Conservation (phyloP, 2,888 invertebrate species). For the Netelia fuscicornis region DNA sequence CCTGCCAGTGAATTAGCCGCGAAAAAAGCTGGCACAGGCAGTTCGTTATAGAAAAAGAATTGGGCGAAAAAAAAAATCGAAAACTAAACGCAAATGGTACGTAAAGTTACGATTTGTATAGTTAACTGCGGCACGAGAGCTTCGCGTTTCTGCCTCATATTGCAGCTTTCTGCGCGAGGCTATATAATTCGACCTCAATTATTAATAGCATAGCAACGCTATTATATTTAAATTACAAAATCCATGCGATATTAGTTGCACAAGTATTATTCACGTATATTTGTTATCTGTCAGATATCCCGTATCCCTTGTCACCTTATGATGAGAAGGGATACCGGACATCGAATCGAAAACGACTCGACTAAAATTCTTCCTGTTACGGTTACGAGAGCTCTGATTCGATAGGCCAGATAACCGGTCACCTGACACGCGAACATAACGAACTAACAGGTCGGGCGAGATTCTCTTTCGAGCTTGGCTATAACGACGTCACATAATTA, state of each 20-base stretch:
- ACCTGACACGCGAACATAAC: constrained; percentile 55
- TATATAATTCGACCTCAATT: constrained; percentile 65
- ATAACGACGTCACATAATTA: no score
- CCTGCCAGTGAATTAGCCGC: constrained; percentile 2
- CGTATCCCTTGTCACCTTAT: no score
- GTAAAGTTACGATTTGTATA: constrained; percentile 23
- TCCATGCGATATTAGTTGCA: constrained; percentile 14
- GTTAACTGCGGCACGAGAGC: constrained; percentile 57
- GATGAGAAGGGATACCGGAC: constrained; percentile 29
- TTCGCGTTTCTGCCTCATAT: constrained; percentile 47
- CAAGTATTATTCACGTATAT: neutral
- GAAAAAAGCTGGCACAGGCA: constrained; percentile 25
- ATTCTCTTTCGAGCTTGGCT: no score
- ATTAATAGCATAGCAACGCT: constrained; percentile 25
- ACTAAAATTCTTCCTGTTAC: constrained; percentile 49
- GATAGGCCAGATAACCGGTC: constrained; percentile 39
- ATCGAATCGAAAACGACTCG: constrained; percentile 51
- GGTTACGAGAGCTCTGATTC: constrained; percentile 8
- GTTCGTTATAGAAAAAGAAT: neutral
- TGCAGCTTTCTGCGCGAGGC: constrained; percentile 46
- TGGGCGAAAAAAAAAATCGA: constrained; percentile 1
- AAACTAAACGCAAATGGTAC: constrained; percentile 38
- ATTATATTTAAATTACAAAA: neutral
- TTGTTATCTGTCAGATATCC: neutral
- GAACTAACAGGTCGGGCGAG: no score